These are phyloP conservation scores for Taenioides sp. DNA, from an alignment of 2,797 vertebrate species.

Conservation along the genomic window DNA sequence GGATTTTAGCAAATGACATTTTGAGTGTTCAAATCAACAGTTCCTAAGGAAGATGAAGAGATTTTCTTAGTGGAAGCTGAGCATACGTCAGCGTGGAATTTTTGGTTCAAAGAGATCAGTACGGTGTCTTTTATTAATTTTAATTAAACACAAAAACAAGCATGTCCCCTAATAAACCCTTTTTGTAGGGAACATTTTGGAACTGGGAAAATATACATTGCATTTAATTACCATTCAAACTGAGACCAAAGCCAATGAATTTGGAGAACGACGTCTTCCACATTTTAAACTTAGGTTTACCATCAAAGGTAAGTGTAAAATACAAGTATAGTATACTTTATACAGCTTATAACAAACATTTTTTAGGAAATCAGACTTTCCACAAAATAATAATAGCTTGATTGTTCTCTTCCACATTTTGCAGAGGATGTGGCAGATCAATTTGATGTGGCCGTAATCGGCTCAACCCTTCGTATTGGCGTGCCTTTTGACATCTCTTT, in stretches of 20 bases:
- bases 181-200: constrained; percentile 77
- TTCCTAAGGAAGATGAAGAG: constrained; percentile 71
- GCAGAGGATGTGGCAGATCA: constrained; percentile 83
- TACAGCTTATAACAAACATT: no score
- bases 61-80: constrained; percentile 76
- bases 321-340: neutral
- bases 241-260: constrained; percentile 76
- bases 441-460: constrained; percentile 76
- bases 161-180: neutral
- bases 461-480: constrained; percentile 77
- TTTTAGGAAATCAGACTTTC: neutral
- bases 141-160: neutral
- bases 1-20: neutral
- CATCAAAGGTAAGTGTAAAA: constrained; percentile 80
- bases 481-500: constrained; percentile 85
- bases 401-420: neutral
- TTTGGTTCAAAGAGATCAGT: constrained; percentile 93
- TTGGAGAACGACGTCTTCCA: constrained; percentile 80
- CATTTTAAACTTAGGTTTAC: constrained; percentile 81
- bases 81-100: constrained; percentile 80
- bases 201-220: constrained; percentile 85
- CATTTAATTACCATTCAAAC: constrained; percentile 80
- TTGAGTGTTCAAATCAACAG: constrained; percentile 58
- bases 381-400: neutral
- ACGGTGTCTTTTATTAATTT: constrained; percentile 23